Base-by-base conservation (phyloP, 2,797 vertebrate genomes). In the Chaunax sp. region DNA sequence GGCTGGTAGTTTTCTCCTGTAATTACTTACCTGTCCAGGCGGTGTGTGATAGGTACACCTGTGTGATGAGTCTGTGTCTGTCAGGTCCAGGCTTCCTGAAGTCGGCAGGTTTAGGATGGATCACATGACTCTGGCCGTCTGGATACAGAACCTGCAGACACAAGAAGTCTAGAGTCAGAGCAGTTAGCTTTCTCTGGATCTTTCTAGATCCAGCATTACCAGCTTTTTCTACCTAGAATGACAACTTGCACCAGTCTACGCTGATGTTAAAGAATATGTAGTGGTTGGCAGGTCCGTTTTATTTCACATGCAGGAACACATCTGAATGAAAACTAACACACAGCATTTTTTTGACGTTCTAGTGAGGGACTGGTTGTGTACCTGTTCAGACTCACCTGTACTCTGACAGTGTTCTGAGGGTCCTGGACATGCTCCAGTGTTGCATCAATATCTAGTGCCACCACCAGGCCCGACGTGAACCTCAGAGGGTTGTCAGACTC, bases 401-500 rank as follows among this genome's bases (percentile, higher is more conserved):
- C 95, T 90, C 98, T 98, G 2, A 99, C 95, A 0, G 92, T 93
- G 84, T 73, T 95, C 59, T 98, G 97, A 3, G 97, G 97, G 25
- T 98, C 95, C 72, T 95, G 95, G 20, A 99, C 94, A 0, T 98
- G 96, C 69, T 99, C 96, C 49, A 99, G 84, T 0, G 96, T 99
- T 2, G 97, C 97, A 18, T 99, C 97, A 0, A 99, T 90, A 77
- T 98, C 97, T 52, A 99, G 84, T 0, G 96, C 97, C 74, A 98
- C 95, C 18, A 99, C 96, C 88, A 98, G 87, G 15, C 98, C 97
- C 0, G 96, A 93, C 0, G 97, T 99, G 88, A 99, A 99, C 58
- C 93, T 89, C 83, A 98, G 87, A 0, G 97, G 97, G 83, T 98
- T 98, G 81, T 99, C 98, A 0, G 97, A 99, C 84, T 98, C 97